Percentiles rank a stretch among this genome's conserved stretches.
Evolutionary conservation across 2,113 vertebrate genomes (phyloP).

Genomic region (Pseudonaja textilis): DNA sequence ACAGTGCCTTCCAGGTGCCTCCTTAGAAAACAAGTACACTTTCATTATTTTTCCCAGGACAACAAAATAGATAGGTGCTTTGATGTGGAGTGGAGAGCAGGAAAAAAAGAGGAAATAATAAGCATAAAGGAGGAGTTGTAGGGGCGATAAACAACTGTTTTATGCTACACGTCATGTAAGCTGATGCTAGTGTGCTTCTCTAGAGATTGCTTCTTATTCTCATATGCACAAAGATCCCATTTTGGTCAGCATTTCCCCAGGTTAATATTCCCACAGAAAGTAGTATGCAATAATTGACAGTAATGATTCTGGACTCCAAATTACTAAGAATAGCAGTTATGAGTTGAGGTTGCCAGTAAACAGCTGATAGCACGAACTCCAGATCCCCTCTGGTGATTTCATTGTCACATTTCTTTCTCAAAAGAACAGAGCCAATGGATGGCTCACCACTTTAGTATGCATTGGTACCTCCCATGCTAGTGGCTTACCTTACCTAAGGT

Average conservation of each 20-base stretch:
- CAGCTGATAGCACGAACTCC: neutral
- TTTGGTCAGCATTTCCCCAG: neutral
- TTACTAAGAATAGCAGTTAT: neutral
- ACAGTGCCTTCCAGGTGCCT: neutral
- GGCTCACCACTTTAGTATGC: neutral
- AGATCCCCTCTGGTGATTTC: neutral
- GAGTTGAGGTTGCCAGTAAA: neutral
- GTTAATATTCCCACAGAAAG: neutral
- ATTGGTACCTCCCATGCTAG: neutral
- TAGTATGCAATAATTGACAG: neutral
- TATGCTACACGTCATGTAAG: neutral
- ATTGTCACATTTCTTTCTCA: neutral
- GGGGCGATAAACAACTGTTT: neutral
- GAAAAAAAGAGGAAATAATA: neutral
- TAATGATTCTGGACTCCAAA: neutral
- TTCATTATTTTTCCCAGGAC: neutral
- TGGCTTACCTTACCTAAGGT: neutral
- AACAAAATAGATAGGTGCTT: neutral
- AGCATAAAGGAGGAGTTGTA: neutral
- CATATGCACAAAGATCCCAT: too few species aligned
- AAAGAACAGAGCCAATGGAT: neutral
- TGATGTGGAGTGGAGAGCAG: neutral
- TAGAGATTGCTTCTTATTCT: neutral
- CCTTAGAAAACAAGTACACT: neutral
- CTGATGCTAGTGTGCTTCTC: neutral